Evolutionary conservation across 2,888 invertebrate species (phyloP).

Genomic region (Himalopsyche japonica): DNA sequence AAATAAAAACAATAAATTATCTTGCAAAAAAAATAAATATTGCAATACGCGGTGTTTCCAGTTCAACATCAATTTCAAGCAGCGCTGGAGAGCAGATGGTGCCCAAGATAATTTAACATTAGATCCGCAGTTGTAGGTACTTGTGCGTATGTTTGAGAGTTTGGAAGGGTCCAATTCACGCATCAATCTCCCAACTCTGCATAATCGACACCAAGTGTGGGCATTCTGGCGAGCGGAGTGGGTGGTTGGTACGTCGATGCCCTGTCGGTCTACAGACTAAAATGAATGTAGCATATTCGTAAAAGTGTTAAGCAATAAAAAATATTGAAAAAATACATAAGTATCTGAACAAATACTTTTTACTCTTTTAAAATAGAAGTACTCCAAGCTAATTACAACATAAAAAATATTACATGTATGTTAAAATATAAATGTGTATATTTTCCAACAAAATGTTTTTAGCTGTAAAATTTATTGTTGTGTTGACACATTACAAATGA

Average conservation of each 20-base stretch:
- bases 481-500: too few relatives aligned
- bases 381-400: too few relatives aligned
- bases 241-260: not conserved
- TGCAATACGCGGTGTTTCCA: not conserved
- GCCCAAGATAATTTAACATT: conserved; percentile 3
- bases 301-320: not conserved
- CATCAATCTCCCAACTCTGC: conserved; percentile 15
- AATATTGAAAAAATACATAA: too few relatives aligned
- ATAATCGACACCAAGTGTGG: conserved; percentile 4
- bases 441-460: too few relatives aligned
- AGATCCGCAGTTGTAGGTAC: not conserved
- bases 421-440: too few relatives aligned
- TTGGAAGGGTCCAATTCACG: conserved; percentile 10
- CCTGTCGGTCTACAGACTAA: not conserved
- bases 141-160: not conserved
- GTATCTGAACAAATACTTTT: too few relatives aligned
- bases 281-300: not conserved
- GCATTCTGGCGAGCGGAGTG: not conserved
- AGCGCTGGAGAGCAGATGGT: conserved; percentile 4
- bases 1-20: too few relatives aligned
- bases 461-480: too few relatives aligned
- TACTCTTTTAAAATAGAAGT: too few relatives aligned
- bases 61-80: not conserved
- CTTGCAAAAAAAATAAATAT: not conserved
- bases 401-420: too few relatives aligned